Evolutionary conservation across 2,113 vertebrate genomes (phyloP).

Genomic region (Centrocercus urophasianus): DNA sequence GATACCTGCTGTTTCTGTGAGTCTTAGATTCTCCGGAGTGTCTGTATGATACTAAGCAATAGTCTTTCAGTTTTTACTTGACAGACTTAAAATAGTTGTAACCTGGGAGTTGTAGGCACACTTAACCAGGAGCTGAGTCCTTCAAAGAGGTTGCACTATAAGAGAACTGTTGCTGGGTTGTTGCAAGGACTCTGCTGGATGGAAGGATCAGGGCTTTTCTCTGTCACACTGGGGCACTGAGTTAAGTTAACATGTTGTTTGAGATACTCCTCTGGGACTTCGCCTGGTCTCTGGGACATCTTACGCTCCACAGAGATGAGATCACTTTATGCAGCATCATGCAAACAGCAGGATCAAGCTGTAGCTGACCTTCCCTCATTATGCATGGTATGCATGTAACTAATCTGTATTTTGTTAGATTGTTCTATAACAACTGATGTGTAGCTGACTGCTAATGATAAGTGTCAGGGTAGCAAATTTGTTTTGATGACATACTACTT

Average conservation of each 20-base stretch:
- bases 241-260: not conserved
- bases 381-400: not conserved
- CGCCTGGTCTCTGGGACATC: not conserved
- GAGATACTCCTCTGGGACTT: not conserved
- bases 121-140: not conserved
- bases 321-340: not conserved
- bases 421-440: not conserved
- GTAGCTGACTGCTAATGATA: not conserved
- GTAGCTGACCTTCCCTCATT: not conserved
- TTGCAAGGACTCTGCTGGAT: not conserved
- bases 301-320: not conserved
- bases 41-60: not conserved
- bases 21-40: not conserved
- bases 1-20: not conserved
- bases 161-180: not conserved
- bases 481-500: not conserved
- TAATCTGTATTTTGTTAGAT: not conserved
- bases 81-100: not conserved
- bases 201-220: not conserved
- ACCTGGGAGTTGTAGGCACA: not conserved
- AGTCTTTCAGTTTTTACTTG: not conserved
- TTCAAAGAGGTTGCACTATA: not conserved
- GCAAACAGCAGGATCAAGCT: not conserved
- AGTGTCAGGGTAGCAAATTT: not conserved
- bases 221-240: accelerated